Evolutionary conservation across 1,140 invertebrate genomes (phyloP).

Genomic region (Drosophila equinoxialis): DNA sequence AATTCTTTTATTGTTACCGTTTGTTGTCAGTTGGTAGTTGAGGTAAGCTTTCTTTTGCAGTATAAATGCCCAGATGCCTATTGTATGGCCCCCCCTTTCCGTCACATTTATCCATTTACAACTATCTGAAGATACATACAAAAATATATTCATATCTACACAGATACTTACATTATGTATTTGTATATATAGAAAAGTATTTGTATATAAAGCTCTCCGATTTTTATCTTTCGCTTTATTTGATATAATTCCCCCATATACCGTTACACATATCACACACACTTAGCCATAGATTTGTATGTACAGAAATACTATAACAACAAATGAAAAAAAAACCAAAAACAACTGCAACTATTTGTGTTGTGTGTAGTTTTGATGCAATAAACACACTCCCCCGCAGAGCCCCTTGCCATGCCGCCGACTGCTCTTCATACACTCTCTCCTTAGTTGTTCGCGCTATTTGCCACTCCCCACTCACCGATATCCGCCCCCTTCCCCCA

Average conservation of each 20-base stretch:
- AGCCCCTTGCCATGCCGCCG: neutral
- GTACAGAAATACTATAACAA: slow-evolving; percentile 20
- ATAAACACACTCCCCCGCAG: slow-evolving; percentile 7
- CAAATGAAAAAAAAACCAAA: slow-evolving; percentile 41
- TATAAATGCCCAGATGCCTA: neutral
- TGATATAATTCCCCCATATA: slow-evolving; percentile 55
- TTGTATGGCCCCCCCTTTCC: slow-evolving; percentile 2
- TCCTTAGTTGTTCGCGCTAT: neutral
- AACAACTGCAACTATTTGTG: slow-evolving; percentile 71
- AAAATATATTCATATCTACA: neutral
- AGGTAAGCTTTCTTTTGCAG: slow-evolving; percentile 27
- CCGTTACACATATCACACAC: slow-evolving; percentile 51
- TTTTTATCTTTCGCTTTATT: slow-evolving; percentile 43
- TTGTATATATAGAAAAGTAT: neutral
- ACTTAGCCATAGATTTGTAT: slow-evolving; percentile 20
- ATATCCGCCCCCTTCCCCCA: neutral
- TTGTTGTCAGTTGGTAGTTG: slow-evolving; percentile 24
- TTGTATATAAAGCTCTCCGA: slow-evolving; percentile 22
- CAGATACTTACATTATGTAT: neutral
- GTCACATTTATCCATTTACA: no score
- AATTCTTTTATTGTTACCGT: slow-evolving; percentile 28
- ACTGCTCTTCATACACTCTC: neutral
- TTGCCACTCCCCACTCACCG: neutral
- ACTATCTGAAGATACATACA: neutral
- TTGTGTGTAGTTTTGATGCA: slow-evolving; percentile 72